Percentiles rank a stretch among this genome's conserved stretches.
These are phyloP conservation scores for Lasioglossum oenotherae DNA, from an alignment of 2,888 invertebrate species.

Conservation along the genomic window DNA sequence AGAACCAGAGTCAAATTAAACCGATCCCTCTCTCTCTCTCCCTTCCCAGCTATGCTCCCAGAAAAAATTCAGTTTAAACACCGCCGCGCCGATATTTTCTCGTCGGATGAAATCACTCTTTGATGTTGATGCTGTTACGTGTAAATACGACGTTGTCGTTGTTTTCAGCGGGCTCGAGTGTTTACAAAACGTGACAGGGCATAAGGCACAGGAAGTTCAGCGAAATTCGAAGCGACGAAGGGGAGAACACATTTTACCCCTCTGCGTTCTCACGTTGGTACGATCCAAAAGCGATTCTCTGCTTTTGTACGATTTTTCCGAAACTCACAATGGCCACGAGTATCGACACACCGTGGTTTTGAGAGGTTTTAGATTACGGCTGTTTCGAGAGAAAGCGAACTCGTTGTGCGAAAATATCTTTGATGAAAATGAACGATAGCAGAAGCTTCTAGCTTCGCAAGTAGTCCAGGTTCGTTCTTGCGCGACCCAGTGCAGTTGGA, in stretches of 20 bases:
- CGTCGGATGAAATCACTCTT: conserved; percentile 9
- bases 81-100: neutral
- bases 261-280: neutral
- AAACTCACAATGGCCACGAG: neutral
- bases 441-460: too few relatives aligned
- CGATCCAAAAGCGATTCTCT: neutral
- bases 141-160: neutral
- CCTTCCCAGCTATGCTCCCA: neutral
- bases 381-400: neutral
- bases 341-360: neutral
- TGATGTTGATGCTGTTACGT: neutral
- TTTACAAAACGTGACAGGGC: conserved; percentile 5
- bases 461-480: too few relatives aligned
- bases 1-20: neutral
- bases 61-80: neutral
- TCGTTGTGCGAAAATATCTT: neutral
- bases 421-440: neutral
- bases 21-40: neutral
- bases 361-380: neutral
- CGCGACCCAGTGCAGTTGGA: too few relatives aligned
- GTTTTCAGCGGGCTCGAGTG: neutral
- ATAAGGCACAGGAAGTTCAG: conserved; percentile 1
- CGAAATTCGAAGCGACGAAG: conserved; percentile 3
- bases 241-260: neutral
- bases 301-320: neutral